Conservation (phyloP, 2,888 invertebrate species). For the Platycnemis pennipes region DNA sequence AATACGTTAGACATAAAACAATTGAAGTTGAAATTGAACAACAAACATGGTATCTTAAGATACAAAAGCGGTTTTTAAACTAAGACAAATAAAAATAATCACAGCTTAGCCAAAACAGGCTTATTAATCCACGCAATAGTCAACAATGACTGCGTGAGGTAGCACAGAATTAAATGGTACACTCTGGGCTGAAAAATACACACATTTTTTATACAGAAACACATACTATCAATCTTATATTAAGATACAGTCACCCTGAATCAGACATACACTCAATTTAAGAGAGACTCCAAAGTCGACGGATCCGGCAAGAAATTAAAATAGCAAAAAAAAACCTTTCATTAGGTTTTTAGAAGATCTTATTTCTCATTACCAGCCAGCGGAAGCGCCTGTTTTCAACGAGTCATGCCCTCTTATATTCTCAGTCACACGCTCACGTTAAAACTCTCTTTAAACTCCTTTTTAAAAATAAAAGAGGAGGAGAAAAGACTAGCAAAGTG, state of each 20-base stretch:
- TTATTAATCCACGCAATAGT: neutral
- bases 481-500: slow-evolving; percentile 62
- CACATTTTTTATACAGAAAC: slow-evolving; percentile 24
- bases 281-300: slow-evolving; percentile 46
- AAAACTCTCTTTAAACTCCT: slow-evolving; percentile 55
- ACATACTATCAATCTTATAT: slow-evolving; percentile 3
- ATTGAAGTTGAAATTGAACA: no score
- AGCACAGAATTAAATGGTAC: slow-evolving; percentile 24
- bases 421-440: slow-evolving; percentile 51
- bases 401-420: slow-evolving; percentile 55
- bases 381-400: slow-evolving; percentile 2
- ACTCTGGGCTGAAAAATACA: slow-evolving; percentile 38
- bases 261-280: neutral
- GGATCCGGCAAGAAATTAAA: slow-evolving; percentile 31
- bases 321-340: neutral
- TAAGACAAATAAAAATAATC: slow-evolving; percentile 59
- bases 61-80: slow-evolving; percentile 60
- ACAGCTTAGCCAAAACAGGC: slow-evolving; percentile 56
- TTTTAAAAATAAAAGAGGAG: slow-evolving; percentile 5
- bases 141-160: neutral
- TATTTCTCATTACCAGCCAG: slow-evolving; percentile 7
- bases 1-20: slow-evolving; percentile 63
- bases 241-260: neutral
- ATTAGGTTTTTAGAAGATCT: neutral
- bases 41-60: slow-evolving; percentile 41